Base-by-base conservation (phyloP, 2,797 vertebrate genomes). In the Gadopsis marmoratus region DNA sequence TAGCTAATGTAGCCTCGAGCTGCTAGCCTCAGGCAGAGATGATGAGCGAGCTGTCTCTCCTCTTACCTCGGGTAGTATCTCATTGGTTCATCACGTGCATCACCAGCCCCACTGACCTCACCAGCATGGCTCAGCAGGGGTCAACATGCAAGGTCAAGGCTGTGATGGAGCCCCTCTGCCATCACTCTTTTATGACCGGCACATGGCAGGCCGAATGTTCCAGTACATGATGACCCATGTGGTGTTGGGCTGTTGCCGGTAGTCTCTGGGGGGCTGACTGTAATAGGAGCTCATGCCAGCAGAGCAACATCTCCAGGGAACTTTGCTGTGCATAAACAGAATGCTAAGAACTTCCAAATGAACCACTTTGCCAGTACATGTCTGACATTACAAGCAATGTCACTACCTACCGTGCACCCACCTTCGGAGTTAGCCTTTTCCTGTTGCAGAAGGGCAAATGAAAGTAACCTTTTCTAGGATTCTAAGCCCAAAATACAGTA, bases 261-360 rank as follows among this genome's bases (percentile, higher is more conserved):
- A 10, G 56, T 81, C 77, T 81, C 77, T 33, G 29, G 21, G 37
- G 81, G 63, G 33, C 2, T 58, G 33, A 47, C 61, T 61, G 59
- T 87, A 85, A 81, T 78, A 86, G 55, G 82, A 64, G 80, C 43
- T 79, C 85, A 74, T 79, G 71, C 74, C 74, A 78, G 71, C 71
- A 68, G 54, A 65, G 62, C 62, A 61, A 50, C 29, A 0, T 82
- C 83, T 88, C 86, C 0, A 0, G 50, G 61, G 86, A 83, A 59
- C 74, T 14, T 31, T 31, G 45, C 74, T 69, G 74, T 53, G 35
- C 69, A 78, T 65, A 58, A 73, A 73, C 69, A 61, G 58, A 79
- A 67, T 61, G 23, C 31, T 35, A 33, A 67, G 54, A 79, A 62
- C 31, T n/a, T 48, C 50, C 0, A 4, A 79, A 63, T 50, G 35